These are phyloP conservation scores for Baccha elongata DNA, from an alignment of 2,888 invertebrate genomes.

Conservation along the genomic window DNA sequence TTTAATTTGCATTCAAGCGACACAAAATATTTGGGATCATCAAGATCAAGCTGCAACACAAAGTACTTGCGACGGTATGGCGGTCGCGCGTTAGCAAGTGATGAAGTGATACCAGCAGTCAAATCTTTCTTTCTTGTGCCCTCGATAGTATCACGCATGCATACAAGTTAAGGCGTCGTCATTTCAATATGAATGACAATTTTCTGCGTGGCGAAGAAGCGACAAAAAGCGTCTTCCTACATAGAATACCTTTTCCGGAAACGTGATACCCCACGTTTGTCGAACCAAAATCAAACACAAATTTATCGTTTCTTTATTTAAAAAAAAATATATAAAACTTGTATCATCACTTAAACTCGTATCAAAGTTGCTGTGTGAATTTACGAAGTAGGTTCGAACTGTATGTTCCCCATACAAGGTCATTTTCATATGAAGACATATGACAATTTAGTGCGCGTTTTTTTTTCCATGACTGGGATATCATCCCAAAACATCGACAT, in stretches of 20 bases:
- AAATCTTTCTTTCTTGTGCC: constrained; percentile 34
- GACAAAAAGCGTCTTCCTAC: constrained; percentile 48
- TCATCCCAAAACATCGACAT: neutral
- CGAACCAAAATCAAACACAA: constrained; percentile 42
- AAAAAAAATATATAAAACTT: neutral
- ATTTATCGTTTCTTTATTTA: constrained; percentile 15
- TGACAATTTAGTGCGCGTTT: constrained; percentile 58
- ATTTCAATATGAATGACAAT: constrained; percentile 10
- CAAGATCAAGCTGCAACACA: constrained; percentile 50
- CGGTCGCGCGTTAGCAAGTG: neutral
- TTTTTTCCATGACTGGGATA: constrained; percentile 12
- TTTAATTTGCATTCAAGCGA: constrained; percentile 21
- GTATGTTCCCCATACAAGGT: constrained; percentile 52
- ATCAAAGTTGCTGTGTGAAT: constrained; percentile 11
- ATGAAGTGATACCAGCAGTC: neutral
- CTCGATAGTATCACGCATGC: constrained; percentile 36
- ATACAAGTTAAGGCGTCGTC: constrained; percentile 36
- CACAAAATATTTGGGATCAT: constrained; percentile 28
- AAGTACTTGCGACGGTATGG: constrained; percentile 8
- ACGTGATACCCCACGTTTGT: constrained; percentile 47
- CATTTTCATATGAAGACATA: constrained; percentile 45
- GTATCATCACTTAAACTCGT: too few species aligned
- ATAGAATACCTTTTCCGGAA: constrained; percentile 36
- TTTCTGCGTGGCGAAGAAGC: constrained; percentile 53
- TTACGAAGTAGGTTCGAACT: neutral